Evolutionary conservation across 2,888 invertebrate species (phyloP).

Genomic region (Ectobius pallidus): DNA sequence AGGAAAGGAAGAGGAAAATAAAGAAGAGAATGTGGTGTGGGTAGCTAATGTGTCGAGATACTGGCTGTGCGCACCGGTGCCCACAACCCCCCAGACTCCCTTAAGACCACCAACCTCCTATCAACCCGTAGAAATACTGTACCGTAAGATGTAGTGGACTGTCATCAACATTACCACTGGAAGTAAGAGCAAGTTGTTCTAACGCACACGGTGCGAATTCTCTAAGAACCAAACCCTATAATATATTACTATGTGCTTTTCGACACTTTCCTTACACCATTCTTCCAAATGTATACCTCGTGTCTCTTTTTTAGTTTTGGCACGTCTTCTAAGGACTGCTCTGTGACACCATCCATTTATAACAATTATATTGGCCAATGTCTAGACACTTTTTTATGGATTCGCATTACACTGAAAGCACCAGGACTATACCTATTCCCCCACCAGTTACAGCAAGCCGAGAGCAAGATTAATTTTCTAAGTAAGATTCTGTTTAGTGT

Average conservation of each 20-base stretch:
- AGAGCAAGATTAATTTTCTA: no score
- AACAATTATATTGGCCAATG: no score
- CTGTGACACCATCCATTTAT: background rate
- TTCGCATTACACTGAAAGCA: no score
- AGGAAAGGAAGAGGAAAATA: background rate
- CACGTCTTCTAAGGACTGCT: no score
- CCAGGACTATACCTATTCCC: no score
- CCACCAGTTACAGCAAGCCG: no score
- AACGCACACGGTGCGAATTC: background rate
- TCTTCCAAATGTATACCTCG: background rate
- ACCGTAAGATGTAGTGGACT: background rate
- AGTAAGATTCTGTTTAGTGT: no score
- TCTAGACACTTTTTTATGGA: no score
- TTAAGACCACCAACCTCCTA: no score
- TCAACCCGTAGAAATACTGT: no score
- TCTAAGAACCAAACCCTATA: no score
- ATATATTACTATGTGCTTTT: no score
- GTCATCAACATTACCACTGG: background rate
- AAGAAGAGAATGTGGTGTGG: background rate
- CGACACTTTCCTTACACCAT: background rate
- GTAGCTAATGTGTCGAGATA: background rate
- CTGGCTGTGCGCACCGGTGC: background rate
- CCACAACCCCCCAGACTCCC: background rate
- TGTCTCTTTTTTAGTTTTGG: background rate
- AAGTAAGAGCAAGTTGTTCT: background rate